phyloP scores from a whole-genome alignment of 1,140 invertebrate species.

The Daktulosphaira vitifoliae region DNA sequence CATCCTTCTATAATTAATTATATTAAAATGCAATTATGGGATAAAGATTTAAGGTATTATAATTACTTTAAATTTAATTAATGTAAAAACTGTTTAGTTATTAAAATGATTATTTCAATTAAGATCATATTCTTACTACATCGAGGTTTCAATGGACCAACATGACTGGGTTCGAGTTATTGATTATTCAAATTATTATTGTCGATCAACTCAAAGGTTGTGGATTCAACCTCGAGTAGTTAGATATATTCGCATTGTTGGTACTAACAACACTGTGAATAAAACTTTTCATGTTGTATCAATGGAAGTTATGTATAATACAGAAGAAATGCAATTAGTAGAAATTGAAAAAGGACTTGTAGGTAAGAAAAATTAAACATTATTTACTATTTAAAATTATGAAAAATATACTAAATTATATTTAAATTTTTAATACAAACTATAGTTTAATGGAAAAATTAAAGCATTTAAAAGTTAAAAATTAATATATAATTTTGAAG shows the following conservation, averaged over 20 bases:
- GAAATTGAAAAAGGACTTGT: slow-evolving; percentile 53
- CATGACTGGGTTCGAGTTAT: slow-evolving; percentile 89
- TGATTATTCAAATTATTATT: slow-evolving; percentile 84
- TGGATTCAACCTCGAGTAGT: slow-evolving; percentile 87
- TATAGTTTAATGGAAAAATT: too few species aligned
- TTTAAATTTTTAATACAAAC: too few species aligned
- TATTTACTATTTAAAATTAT: too few species aligned
- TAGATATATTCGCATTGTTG: slow-evolving; percentile 80
- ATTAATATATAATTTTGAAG: too few species aligned
- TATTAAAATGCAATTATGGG: slow-evolving; percentile 87
- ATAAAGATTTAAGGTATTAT: slow-evolving; percentile 71
- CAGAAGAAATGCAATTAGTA: slow-evolving; percentile 60
- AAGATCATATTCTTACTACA: slow-evolving; percentile 90
- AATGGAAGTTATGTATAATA: slow-evolving; percentile 80
- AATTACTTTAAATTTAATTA: neutral
- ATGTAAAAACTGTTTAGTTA: neutral
- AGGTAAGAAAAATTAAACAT: slow-evolving; percentile 42
- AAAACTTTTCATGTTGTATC: slow-evolving; percentile 90
- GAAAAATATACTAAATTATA: too few species aligned
- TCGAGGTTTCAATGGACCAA: slow-evolving; percentile 93
- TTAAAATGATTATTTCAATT: slow-evolving; percentile 37
- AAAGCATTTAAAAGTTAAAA: too few species aligned
- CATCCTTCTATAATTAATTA: slow-evolving; percentile 88
- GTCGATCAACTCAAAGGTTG: slow-evolving; percentile 92
- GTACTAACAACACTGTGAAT: slow-evolving; percentile 92